Evolutionary conservation across 2,113 vertebrate species (phyloP), one percentile per base, ranked within the genome.

Genomic region (Hydrochoerus hydrochaeris): DNA sequence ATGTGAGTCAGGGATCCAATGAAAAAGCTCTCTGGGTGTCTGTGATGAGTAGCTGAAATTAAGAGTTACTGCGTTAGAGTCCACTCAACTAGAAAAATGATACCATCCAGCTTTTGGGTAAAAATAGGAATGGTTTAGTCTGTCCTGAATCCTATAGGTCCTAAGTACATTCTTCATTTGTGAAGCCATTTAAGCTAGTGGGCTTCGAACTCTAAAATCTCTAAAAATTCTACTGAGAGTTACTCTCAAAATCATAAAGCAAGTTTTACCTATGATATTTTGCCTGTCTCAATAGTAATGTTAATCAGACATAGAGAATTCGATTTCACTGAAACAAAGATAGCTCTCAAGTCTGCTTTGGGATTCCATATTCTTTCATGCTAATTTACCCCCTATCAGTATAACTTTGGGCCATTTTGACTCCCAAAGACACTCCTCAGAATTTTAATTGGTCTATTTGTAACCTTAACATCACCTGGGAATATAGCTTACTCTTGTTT

Each of bases 381-480:
- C 7, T 97, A 82, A 95, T 94, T 92, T 95, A 95, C 81, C 73
- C 35, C 60, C 65, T 62, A 52, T 88, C 73, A 41, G 69, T 80
- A 16, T 88, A 95, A 95, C 73, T 95, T 60, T 91, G 46, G 57
- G 90, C 4, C 60, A 95, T 86, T 96, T 89, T 95, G 60, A 97
- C 54, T 97, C 85, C 46, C 63, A 95, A 97, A 96, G 67, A 95
- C 46, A 92, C 12, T 12, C 49, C 49, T 93, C 62, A 86, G 95
- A 96, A 98, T 96, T 95, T 94, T 96, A 96, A 93, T 88, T 54
- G 49, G 58, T 83, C 78, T 54, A 90, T 96, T 95, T 84, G 35
- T 97, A 97, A 94, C 57, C 26, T 85, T 95, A 94, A 71, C 77
- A 92, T 97, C 93, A 94, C 83, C 54, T 88, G 85, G 81, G 71